A percentile compares a stretch with the other conserved stretches of the same genome.
phyloP scores from a whole-genome alignment of 1,140 invertebrate genomes.

The Acromyrmex charruanus region DNA sequence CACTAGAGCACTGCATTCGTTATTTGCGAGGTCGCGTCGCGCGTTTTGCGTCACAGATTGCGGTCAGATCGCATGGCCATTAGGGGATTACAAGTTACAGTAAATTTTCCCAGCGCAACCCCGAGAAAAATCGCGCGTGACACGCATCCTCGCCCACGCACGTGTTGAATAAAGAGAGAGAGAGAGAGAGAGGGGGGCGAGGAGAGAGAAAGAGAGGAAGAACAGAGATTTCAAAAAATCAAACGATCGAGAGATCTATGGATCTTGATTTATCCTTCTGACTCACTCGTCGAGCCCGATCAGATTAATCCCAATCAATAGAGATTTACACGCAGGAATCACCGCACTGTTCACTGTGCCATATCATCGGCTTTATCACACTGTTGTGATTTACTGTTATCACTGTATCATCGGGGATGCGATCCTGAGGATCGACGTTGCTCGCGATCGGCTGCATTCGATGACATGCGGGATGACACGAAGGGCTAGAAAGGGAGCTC shows the following conservation, averaged over 20 bases:
- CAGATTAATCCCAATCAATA: background rate
- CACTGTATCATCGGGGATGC: slow-evolving; percentile 37
- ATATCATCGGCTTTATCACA: slow-evolving; percentile 38
- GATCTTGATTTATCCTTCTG: background rate
- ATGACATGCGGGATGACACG: background rate
- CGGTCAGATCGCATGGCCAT: background rate
- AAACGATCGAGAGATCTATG: background rate
- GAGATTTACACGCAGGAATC: background rate
- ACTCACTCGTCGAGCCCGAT: slow-evolving; percentile 32
- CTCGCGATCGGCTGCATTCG: slow-evolving; percentile 31
- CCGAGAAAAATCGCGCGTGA: slow-evolving; percentile 27
- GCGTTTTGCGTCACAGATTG: slow-evolving; percentile 40
- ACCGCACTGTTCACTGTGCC: slow-evolving; percentile 54
- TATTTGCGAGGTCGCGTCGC: background rate
- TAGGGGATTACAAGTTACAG: background rate
- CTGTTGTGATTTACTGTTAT: slow-evolving; percentile 10
- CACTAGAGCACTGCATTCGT: slow-evolving; percentile 14
- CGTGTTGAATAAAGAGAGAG: slow-evolving; percentile 11
- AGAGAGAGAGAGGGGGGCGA: background rate
- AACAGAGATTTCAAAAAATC: background rate
- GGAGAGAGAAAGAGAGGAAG: background rate
- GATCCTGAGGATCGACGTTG: background rate
- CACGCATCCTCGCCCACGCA: slow-evolving; percentile 42
- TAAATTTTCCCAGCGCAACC: background rate
- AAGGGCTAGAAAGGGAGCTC: background rate